Evolutionary conservation across 2,888 invertebrate species (phyloP), one percentile per base, ranked within the genome.

Genomic region (Phortica okadai): DNA sequence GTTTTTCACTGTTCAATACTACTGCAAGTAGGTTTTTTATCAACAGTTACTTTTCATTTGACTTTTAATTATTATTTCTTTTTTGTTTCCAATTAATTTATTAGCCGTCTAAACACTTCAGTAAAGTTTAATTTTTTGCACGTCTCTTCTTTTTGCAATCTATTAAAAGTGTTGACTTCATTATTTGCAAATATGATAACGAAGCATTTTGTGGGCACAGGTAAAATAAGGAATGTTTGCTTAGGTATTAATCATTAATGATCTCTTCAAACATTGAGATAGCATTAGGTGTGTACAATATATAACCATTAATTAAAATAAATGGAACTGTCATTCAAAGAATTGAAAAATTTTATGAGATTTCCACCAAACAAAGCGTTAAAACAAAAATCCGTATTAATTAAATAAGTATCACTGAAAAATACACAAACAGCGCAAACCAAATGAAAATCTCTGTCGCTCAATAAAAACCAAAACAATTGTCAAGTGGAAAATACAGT

Each of bases 161-260:
- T 62, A 62, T 21, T 2, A 21, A 62, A 62, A 62, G 62, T 21
- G 11, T 10, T 25, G 62, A 62, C 62, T 62, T 62, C 16, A 62
- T 25, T 62, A 21, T 62, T 64, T 64, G 64, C 64, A 11, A 64
- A 64, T 33, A 14, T 14, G 64, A 64, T 64, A 64, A 64, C 14
- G 50, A 50, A 50, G 2, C 8, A 50, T 50, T 50, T 50, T 11
- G 10, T 50, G 50, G 50, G 50, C 50, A 14, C 14, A 50, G 50
- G 50, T 14, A 14, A 2, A 50, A 50, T 50, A 14, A 14, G 14
- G 50, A 8, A 50, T 50, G 50, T 50, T 50, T 50, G 14, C 14
- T 50, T 50, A 50, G 14, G 50, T 6, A 50, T 50, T 50, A 50
- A 50, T 50, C 50, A 11, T 50, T 33, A 33, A 33, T 33, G 0